Evolutionary conservation across 2,113 vertebrate species (phyloP), one percentile per base, ranked within the genome.

Genomic region (Bungarus multicinctus): DNA sequence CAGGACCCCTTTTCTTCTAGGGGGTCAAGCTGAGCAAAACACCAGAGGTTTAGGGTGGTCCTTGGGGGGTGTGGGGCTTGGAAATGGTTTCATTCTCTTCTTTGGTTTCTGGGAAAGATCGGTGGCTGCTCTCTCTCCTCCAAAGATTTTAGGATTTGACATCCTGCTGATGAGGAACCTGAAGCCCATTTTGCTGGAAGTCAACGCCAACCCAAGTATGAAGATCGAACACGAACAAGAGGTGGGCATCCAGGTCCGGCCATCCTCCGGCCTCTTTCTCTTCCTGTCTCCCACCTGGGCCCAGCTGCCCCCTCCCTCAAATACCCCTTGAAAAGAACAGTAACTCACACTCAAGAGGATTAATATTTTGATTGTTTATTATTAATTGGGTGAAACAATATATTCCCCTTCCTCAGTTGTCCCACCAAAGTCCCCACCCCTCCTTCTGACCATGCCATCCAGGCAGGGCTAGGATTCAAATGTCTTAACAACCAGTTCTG

Each of bases 151-250:
- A 97, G 99, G 99, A n/a, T 99, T 99, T 97, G 99, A 99, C 96
- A 99, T 99, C 93, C 98, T 99, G 81, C 98, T 99, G 96, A 99
- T 98, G 98, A 99, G 99, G 97, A 99, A 98, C 96, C 96, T 99
- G 97, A 99, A 99, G 97, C 99, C 99, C 8, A 92, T 99, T 23
- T 97, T 99, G 81, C 97, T 99, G n/a, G 99, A 99, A 97, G 99
- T 99, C 88, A 99, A 99, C 89, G 98, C 99, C 94, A 99, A 99
- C 94, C 99, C 99, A 95, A 99, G 99, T 96, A 99, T 99, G 99
- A 99, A 98, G 93, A 99, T 99, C 87, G 99, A 99, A 93, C 99
- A 99, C 0, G 99, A 99, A 93, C 98, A 98, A 87, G 98, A 99
- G 98, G 99, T 99, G 96, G 98, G 98, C 90, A 18, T 60, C 92